These are phyloP conservation scores for Nestor notabilis DNA, from an alignment of 2,113 vertebrate genomes.

Conservation along the genomic window DNA sequence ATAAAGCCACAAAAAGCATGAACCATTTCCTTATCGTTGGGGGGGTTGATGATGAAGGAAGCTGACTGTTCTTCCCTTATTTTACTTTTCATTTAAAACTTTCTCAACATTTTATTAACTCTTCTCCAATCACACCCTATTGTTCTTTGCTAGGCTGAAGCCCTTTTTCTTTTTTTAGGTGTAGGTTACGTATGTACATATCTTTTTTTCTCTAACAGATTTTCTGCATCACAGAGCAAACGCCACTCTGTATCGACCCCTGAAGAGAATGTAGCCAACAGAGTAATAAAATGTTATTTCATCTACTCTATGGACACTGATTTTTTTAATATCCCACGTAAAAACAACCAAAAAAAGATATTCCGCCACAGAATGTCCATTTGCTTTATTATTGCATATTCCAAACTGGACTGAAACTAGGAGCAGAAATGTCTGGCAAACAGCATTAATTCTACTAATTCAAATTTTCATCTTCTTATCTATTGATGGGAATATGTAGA, in stretches of 20 bases:
- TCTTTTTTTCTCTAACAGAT: slow-evolving; percentile 52
- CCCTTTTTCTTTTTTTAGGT: background rate
- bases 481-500: background rate
- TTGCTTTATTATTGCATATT: background rate
- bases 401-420: background rate
- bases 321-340: slow-evolving; percentile 49
- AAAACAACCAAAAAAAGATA: background rate
- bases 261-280: background rate
- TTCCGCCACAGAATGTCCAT: background rate
- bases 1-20: background rate
- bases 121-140: background rate
- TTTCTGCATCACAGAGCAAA: slow-evolving; percentile 62
- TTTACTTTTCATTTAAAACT: background rate
- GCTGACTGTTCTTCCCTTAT: background rate
- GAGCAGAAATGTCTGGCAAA: background rate
- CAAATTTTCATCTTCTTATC: background rate
- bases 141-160: background rate
- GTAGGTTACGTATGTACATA: background rate
- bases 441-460: background rate
- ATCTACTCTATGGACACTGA: background rate
- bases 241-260: slow-evolving; percentile 8
- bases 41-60: background rate
- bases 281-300: slow-evolving; percentile 55
- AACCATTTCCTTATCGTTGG: background rate
- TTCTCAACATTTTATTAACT: background rate